Evolutionary conservation across 2,888 invertebrate species (phyloP).

Genomic region (Diadegma fenestrale): DNA sequence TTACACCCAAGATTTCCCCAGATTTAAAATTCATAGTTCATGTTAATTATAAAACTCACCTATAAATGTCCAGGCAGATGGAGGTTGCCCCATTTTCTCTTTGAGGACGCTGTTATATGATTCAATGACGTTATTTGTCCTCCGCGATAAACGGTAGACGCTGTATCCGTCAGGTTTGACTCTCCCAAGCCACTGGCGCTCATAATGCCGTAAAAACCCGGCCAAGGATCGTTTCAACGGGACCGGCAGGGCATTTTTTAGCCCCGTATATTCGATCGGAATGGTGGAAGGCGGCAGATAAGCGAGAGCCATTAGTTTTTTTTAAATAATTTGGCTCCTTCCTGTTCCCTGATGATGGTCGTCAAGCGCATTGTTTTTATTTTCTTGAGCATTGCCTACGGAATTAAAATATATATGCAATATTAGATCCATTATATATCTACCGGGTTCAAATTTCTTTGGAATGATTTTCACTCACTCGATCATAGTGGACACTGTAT

Average conservation of each 20-base stretch:
- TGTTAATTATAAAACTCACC: constrained; percentile 25
- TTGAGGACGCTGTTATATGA: constrained; percentile 43
- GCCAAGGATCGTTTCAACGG: background rate
- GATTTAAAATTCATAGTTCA: background rate
- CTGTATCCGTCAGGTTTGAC: constrained; percentile 55
- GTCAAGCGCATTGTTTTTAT: background rate
- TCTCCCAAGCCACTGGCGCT: constrained; percentile 49
- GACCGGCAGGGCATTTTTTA: constrained; percentile 20
- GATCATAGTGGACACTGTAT: constrained; percentile 45
- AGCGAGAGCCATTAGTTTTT: constrained; percentile 59
- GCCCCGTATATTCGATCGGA: background rate
- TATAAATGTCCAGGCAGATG: constrained; percentile 56
- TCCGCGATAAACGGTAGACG: constrained; percentile 36
- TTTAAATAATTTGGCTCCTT: constrained; percentile 40
- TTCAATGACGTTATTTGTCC: constrained; percentile 60
- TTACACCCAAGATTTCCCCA: background rate
- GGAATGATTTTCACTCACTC: background rate
- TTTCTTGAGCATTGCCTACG: constrained; percentile 19
- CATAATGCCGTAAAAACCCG: constrained; percentile 17
- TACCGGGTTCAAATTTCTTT: background rate
- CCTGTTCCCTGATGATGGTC: constrained; percentile 3
- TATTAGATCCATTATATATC: background rate
- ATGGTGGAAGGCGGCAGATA: constrained; percentile 47
- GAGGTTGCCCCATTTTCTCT: constrained; percentile 46
- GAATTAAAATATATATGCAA: constrained; percentile 12